phyloP scores from a whole-genome alignment of 2,888 invertebrate genomes.

The Pachymerium ferrugineum region DNA sequence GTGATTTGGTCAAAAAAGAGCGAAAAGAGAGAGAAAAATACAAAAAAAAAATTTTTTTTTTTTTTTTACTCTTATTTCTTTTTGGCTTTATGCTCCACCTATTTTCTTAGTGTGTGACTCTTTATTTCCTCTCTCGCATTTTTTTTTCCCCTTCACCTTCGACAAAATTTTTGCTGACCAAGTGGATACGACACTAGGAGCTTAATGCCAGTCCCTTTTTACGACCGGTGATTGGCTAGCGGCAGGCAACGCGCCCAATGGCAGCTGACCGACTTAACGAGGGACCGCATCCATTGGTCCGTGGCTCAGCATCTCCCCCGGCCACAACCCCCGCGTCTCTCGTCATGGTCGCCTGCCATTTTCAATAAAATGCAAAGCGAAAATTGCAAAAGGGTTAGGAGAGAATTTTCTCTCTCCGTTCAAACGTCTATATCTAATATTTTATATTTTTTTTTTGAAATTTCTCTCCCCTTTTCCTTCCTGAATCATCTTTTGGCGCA shows the following conservation, averaged over 20 bases:
- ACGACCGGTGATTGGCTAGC: conserved; percentile 2
- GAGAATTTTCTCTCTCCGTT: background rate
- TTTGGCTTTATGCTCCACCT: no score
- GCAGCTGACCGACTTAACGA: background rate
- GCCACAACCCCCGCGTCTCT: no score
- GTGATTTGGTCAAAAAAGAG: background rate
- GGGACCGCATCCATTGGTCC: background rate
- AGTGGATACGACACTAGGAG: background rate
- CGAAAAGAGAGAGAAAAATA: background rate
- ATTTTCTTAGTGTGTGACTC: no score
- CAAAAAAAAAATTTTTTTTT: background rate
- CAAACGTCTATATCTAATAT: no score
- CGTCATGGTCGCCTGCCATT: background rate
- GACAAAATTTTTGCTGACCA: background rate
- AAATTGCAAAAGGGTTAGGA: background rate
- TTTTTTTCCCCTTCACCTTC: background rate
- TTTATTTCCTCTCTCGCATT: background rate
- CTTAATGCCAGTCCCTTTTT: background rate
- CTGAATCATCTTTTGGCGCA: background rate
- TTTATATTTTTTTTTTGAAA: no score
- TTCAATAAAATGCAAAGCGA: background rate
- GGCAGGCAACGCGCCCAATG: background rate
- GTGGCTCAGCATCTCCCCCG: background rate
- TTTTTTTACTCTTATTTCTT: no score
- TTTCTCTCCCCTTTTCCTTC: background rate